Conservation (phyloP, 2,797 vertebrate genomes). For the Diceros bicornis region DNA sequence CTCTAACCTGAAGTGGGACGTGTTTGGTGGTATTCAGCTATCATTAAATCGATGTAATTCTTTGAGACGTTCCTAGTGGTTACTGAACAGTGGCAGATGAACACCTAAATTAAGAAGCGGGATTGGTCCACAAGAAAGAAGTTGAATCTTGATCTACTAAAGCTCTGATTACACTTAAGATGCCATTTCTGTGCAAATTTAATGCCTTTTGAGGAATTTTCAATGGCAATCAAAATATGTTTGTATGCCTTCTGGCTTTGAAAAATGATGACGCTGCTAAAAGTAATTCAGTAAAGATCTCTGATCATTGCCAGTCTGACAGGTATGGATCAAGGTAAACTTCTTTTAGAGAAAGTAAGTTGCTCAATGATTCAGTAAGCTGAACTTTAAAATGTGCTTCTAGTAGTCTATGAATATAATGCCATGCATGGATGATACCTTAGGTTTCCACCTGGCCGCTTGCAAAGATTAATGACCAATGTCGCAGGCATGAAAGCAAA, state of each 20-base stretch:
- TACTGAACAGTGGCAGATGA: neutral
- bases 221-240: neutral
- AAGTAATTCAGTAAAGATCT: constrained; percentile 65
- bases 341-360: constrained; percentile 61
- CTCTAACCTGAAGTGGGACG: neutral
- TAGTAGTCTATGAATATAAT: constrained; percentile 77
- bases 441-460: constrained; percentile 85
- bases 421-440: constrained; percentile 80
- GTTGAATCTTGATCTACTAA: constrained; percentile 9
- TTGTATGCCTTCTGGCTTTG: neutral
- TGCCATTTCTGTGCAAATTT: neutral
- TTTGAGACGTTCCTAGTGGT: neutral
- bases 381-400: constrained; percentile 79
- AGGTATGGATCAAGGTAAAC: constrained; percentile 67
- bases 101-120: neutral
- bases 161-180: neutral
- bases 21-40: neutral
- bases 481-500: constrained; percentile 86
- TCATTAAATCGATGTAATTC: neutral
- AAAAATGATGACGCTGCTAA: constrained; percentile 60
- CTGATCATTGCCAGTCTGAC: constrained; percentile 65
- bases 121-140: neutral
- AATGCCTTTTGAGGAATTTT: neutral
- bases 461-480: constrained; percentile 87
- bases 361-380: constrained; percentile 79